phyloP scores from a whole-genome alignment of 2,888 invertebrate species.

The Arge pagana region DNA sequence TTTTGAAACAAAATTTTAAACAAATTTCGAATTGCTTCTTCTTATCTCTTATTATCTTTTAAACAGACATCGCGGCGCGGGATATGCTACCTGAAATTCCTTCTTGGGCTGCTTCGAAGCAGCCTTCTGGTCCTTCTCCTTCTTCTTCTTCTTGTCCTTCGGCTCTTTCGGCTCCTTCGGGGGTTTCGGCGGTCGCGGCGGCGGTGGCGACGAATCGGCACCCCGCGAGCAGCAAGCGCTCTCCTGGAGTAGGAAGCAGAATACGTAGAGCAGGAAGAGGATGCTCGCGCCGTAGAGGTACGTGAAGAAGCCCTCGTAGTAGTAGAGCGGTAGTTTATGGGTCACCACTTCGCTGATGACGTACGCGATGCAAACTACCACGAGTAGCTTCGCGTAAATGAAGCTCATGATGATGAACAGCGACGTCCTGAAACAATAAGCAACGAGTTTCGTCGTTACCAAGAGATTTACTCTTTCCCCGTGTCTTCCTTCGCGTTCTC shows the following conservation, averaged over 20 bases:
- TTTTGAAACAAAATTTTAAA: too few relatives aligned
- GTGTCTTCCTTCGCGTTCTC: too few relatives aligned
- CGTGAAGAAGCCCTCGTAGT: conserved; percentile 95
- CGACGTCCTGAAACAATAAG: conserved; percentile 77
- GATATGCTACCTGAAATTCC: conserved; percentile 62
- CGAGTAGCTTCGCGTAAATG: conserved; percentile 92
- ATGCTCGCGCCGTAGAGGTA: conserved; percentile 93
- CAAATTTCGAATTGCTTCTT: too few relatives aligned
- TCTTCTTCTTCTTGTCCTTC: conserved; percentile 65
- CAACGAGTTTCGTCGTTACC: conserved; percentile 10
- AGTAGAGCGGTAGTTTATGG: conserved; percentile 87
- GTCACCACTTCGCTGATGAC: conserved; percentile 94
- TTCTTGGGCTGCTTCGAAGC: conserved; percentile 55
- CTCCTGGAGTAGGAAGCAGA: conserved; percentile 92
- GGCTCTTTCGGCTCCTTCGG: conserved; percentile 74
- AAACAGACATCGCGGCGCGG: conserved; percentile 38
- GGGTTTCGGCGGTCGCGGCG: conserved; percentile 65
- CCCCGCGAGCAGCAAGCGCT: conserved; percentile 81
- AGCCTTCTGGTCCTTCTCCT: conserved; percentile 65
- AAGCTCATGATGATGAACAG: conserved; percentile 95
- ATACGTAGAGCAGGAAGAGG: conserved; percentile 89
- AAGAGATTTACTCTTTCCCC: too few relatives aligned
- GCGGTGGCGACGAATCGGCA: conserved; percentile 65
- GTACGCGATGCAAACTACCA: conserved; percentile 92
- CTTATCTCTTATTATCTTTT: too few relatives aligned